A percentile compares a stretch with the other conserved stretches of the same genome.
Evolutionary conservation across 92 coral and sea anemone species (phyloP).

Genomic region (Bergia puertoricense): DNA sequence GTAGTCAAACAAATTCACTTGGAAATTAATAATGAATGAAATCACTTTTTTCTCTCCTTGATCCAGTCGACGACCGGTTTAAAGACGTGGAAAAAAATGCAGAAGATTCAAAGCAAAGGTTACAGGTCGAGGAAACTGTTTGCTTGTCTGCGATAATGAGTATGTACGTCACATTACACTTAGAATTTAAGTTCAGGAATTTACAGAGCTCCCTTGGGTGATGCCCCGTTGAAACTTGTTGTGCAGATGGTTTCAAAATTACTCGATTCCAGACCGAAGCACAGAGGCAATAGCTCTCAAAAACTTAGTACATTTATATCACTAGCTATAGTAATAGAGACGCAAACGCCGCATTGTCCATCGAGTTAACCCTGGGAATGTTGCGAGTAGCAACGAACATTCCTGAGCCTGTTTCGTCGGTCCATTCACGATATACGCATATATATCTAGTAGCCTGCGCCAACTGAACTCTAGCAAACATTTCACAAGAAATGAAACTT

Average conservation of each 20-base stretch:
- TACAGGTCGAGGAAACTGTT: neutral
- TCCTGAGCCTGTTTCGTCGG: neutral
- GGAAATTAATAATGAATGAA: neutral
- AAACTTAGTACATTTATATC: neutral
- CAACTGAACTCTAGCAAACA: conserved; percentile 20
- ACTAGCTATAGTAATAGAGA: conserved; percentile 8
- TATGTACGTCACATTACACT: neutral
- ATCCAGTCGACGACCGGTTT: neutral
- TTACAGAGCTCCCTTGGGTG: neutral
- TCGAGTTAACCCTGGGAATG: conserved; percentile 9
- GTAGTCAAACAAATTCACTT: neutral
- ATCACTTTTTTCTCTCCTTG: neutral
- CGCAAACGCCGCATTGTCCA: conserved; percentile 5
- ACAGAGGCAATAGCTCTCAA: neutral
- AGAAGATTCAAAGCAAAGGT: neutral
- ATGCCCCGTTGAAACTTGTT: neutral
- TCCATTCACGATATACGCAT: neutral
- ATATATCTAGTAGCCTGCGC: neutral
- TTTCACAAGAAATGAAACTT: conserved; percentile 33
- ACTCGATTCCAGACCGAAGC: neutral
- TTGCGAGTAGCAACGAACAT: neutral
- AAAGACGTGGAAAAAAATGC: neutral
- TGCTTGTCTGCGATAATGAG: conserved; percentile 26
- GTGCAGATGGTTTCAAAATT: neutral
- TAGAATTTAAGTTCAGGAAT: neutral